These are phyloP conservation scores for Alca torda DNA, from an alignment of 2,797 vertebrate genomes.

Conservation along the genomic window DNA sequence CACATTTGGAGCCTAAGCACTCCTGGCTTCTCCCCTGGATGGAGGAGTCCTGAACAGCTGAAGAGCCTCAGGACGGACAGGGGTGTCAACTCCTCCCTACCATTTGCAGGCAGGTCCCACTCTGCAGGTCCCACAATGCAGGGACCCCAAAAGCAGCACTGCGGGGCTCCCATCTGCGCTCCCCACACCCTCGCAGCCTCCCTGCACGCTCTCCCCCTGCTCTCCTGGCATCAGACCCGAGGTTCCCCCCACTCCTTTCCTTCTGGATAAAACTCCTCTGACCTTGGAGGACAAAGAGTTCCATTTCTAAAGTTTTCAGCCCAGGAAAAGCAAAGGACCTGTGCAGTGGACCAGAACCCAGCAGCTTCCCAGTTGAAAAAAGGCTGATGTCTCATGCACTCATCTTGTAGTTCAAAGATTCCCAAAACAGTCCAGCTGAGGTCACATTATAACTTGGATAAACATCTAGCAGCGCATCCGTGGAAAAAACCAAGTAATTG, in stretches of 20 bases:
- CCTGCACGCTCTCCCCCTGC: fast-evolving
- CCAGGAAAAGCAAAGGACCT: background rate
- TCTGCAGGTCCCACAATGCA: background rate
- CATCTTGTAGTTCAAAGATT: background rate
- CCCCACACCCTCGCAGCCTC: fast-evolving
- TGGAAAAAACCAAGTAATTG: background rate
- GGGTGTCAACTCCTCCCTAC: background rate
- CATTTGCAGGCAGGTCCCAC: background rate
- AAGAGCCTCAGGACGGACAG: background rate
- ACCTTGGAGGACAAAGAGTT: background rate
- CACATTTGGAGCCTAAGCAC: background rate
- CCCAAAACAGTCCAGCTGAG: background rate
- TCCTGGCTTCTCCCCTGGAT: too few relatives aligned
- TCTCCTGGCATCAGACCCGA: background rate
- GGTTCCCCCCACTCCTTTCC: background rate
- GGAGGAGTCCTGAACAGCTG: background rate
- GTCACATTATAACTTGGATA: background rate
- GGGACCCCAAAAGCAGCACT: background rate
- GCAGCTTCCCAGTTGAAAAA: background rate
- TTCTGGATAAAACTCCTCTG: background rate
- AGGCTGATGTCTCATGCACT: background rate
- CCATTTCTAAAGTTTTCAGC: background rate
- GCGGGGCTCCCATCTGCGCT: fast-evolving
- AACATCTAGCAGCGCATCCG: background rate
- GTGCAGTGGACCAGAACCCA: background rate